Base-by-base conservation (phyloP, 1,140 invertebrate species). In the Macrotrachela quadricornifera region DNA sequence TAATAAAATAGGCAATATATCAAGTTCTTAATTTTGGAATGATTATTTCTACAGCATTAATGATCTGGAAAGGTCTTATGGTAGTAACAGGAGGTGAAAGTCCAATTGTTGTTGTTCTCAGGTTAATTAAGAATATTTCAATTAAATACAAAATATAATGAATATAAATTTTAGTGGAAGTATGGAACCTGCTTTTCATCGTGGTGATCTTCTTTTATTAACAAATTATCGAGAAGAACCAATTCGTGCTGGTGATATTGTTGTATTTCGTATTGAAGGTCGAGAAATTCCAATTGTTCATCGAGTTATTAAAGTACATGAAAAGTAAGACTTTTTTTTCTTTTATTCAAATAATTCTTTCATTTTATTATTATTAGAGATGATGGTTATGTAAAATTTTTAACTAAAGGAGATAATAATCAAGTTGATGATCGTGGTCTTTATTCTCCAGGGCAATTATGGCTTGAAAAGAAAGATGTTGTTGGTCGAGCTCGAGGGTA, bases 31-130 rank as follows among this genome's bases (percentile, higher is more conserved):
- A 91, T 72, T 97, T 99, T 80, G 90, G 85, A 56, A 97, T 97
- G 91, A 96, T 99, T 63, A 90, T 99, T 12, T 91, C 88, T 0
- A 96, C 92, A 9, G 94, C 94, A 1, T 69, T 97, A 46, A 99
- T 97, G 92, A 97, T 99, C 66, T 99, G 94, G 94, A 99, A 99
- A 73, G 92, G 92, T 46, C 72, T 97, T 50, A 99, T 97, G 91
- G 90, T 99, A 1, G 80, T 94, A 0, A 97, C 92, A 39, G 90
- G 90, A 21, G 95, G 87, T 65, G 92, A 97, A 72, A 94, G 86
- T 66, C 92, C 94, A 0, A 96, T 99, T 66, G 94, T 97, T 41
- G 94, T 99, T 39, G 94, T 99, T 21, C 76, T 97, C 38, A 92
- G 79, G 79, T 58, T 56, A 18, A 40, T 39, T 40, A 52, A 61